A percentile compares a stretch with the other conserved stretches of the same genome.
Evolutionary conservation across 2,888 invertebrate genomes (phyloP).

Genomic region (Timema podura): DNA sequence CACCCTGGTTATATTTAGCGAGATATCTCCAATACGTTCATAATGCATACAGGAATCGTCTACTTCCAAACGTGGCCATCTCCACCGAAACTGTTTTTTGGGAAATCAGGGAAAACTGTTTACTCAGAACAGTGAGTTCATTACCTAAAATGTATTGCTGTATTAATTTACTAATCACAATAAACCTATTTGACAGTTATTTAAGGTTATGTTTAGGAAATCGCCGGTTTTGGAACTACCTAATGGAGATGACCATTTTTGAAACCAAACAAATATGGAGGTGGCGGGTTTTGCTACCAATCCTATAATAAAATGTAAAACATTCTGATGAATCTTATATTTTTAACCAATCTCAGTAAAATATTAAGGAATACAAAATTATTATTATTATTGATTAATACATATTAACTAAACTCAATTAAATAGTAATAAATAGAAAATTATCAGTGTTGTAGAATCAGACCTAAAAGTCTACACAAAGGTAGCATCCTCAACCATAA

Average conservation of each 20-base stretch:
- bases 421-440: background rate
- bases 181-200: background rate
- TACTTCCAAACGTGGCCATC: background rate
- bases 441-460: background rate
- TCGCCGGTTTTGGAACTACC: conserved; percentile 3
- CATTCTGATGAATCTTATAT: too few relatives aligned
- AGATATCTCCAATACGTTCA: too few relatives aligned
- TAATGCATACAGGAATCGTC: background rate
- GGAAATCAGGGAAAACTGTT: conserved; percentile 6
- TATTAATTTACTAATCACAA: background rate
- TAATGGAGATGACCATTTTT: background rate
- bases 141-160: background rate
- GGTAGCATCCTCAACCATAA: background rate
- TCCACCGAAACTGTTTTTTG: background rate
- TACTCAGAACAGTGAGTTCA: background rate
- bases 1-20: too few relatives aligned
- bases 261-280: background rate
- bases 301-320: background rate
- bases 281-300: background rate
- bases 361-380: too few relatives aligned
- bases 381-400: background rate
- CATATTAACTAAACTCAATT: background rate
- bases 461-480: too few relatives aligned
- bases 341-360: too few relatives aligned
- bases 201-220: background rate